These are phyloP conservation scores for Zaprionus nigranus DNA, from an alignment of 1,140 invertebrate species.

Conservation along the genomic window DNA sequence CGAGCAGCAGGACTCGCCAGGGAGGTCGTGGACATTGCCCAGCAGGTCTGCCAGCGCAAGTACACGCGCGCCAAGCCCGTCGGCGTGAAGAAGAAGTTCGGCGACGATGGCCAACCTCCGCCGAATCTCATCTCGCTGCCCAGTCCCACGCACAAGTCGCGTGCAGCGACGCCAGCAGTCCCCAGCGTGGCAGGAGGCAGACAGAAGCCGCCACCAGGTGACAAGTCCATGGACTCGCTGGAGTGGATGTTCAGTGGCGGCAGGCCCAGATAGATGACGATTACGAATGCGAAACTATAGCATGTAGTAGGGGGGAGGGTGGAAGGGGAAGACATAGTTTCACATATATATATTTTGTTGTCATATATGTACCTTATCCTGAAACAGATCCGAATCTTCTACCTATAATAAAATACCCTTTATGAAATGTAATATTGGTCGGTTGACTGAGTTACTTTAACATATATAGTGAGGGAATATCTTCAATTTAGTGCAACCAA, in stretches of 20 bases:
- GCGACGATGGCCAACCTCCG: background rate
- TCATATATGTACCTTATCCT: too few species aligned
- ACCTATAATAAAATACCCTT: too few species aligned
- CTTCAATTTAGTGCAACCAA: too few species aligned
- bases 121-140: conserved; percentile 2
- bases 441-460: too few species aligned
- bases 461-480: too few species aligned
- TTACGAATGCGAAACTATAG: background rate
- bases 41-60: conserved; percentile 14
- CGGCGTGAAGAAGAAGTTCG: background rate
- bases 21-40: background rate
- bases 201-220: background rate
- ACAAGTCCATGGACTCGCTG: conserved; percentile 2
- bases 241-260: background rate
- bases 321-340: too few species aligned
- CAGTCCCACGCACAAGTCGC: background rate
- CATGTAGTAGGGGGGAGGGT: too few species aligned
- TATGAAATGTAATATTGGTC: too few species aligned
- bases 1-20: background rate
- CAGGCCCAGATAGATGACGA: background rate
- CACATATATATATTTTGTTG: too few species aligned
- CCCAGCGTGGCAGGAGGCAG: too few species aligned
- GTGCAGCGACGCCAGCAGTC: background rate
- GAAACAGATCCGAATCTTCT: too few species aligned
- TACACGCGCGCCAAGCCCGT: conserved; percentile 1